Percentiles rank a stretch among this genome's conserved stretches.
These are phyloP conservation scores for Agelastica alni DNA, from an alignment of 2,888 invertebrate species.

Conservation along the genomic window DNA sequence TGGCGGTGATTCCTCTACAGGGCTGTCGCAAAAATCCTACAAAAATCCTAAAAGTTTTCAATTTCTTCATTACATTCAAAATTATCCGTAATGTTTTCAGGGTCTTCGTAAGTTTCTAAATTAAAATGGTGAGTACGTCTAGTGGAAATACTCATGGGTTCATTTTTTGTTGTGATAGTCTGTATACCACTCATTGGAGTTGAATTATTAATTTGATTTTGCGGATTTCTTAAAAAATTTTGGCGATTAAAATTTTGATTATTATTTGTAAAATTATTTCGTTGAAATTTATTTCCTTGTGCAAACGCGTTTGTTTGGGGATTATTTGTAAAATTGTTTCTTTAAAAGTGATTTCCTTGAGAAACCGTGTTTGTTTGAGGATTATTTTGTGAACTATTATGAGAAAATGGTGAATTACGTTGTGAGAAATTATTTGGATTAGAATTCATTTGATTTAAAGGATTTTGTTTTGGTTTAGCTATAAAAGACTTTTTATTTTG, in stretches of 20 bases:
- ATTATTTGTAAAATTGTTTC: not conserved
- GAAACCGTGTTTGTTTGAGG: not conserved
- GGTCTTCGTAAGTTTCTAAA: not conserved
- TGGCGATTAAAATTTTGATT: too few relatives aligned
- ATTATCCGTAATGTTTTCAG: not conserved
- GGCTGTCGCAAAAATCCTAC: not conserved
- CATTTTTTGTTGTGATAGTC: not conserved
- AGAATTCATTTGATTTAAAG: not conserved
- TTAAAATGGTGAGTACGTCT: not conserved
- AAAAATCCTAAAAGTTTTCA: not conserved
- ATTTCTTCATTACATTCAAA: not conserved
- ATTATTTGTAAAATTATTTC: not conserved
- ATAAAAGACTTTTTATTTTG: not conserved
- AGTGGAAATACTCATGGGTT: not conserved
- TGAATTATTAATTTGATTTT: not conserved
- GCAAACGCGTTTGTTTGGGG: too few relatives aligned
- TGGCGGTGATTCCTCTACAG: not conserved
- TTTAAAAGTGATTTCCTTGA: not conserved
- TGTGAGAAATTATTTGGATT: not conserved
- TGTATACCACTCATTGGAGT: slow-evolving; percentile 4
- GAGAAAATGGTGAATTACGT: not conserved
- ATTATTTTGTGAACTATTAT: not conserved
- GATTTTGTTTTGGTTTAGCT: not conserved
- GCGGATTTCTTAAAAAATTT: too few relatives aligned
- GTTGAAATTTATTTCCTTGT: too few relatives aligned